phyloP scores from a whole-genome alignment of 64 coral and sea anemone species.

The Dendrophyllia cribrosa region DNA sequence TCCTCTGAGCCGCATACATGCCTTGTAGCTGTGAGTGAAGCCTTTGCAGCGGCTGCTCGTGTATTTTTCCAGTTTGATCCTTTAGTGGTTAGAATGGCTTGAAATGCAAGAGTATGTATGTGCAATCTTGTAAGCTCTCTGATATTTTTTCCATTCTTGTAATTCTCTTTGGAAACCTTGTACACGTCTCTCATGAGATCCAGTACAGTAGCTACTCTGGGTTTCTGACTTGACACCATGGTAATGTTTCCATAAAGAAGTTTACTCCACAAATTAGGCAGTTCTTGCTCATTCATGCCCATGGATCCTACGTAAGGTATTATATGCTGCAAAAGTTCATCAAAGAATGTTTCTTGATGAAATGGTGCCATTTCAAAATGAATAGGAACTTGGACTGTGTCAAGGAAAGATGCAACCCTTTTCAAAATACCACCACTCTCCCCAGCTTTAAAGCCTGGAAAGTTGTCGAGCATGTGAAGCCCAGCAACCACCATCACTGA shows the following conservation, averaged over 20 bases:
- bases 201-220: constrained; percentile 83
- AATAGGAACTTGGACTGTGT: constrained; percentile 46
- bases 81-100: constrained; percentile 75
- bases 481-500: constrained; percentile 64
- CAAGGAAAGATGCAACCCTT: constrained; percentile 74
- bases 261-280: constrained; percentile 83
- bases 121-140: constrained; percentile 80
- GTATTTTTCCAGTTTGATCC: constrained; percentile 87
- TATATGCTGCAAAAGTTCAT: constrained; percentile 76
- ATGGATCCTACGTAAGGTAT: constrained; percentile 80
- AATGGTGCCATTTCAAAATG: constrained; percentile 96
- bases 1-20: constrained; percentile 83
- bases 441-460: constrained; percentile 74
- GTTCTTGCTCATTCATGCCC: constrained; percentile 95
- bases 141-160: constrained; percentile 39
- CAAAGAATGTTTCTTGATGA: constrained; percentile 84
- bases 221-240: constrained; percentile 82
- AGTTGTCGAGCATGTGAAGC: constrained; percentile 91
- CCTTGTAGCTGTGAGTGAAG: constrained; percentile 85
- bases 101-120: constrained; percentile 93
- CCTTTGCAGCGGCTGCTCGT: constrained; percentile 79
- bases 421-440: constrained; percentile 64
- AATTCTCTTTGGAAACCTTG: constrained; percentile 44
- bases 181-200: constrained; percentile 92
- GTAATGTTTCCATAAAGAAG: constrained; percentile 77